phyloP scores from a whole-genome alignment of 1,140 invertebrate genomes.

The Tetramorium parvispinum region DNA sequence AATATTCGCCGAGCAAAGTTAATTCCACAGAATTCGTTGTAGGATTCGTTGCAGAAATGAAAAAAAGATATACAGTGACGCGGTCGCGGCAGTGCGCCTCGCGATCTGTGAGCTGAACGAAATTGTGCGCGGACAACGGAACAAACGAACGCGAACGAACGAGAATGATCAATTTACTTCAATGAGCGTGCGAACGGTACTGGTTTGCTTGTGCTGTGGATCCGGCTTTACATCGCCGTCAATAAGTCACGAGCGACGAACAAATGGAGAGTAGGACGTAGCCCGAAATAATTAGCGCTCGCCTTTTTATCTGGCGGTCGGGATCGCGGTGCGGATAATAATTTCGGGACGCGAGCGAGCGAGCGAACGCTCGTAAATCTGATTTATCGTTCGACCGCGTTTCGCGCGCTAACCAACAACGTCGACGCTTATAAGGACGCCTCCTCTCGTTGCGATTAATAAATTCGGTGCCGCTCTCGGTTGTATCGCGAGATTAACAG shows the following conservation, averaged over 20 bases:
- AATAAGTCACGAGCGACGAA: conserved; percentile 47
- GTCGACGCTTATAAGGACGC: conserved; percentile 42
- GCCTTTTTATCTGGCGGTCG: conserved; percentile 38
- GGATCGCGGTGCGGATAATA: conserved; percentile 44
- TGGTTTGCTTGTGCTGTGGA: not conserved
- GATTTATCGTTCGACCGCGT: conserved; percentile 43
- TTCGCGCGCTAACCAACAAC: conserved; percentile 47
- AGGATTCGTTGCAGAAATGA: not conserved
- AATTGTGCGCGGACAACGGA: not conserved
- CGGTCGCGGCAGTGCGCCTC: not conserved
- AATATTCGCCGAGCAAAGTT: conserved; percentile 30
- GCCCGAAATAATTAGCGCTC: conserved; percentile 50
- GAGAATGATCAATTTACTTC: not conserved
- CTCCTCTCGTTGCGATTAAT: conserved; percentile 41
- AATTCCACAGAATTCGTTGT: conserved; percentile 16
- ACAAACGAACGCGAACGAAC: not conserved
- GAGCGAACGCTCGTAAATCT: conserved; percentile 45
- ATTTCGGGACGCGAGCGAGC: conserved; percentile 27
- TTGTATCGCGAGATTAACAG: conserved; percentile 42
- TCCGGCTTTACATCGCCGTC: not conserved
- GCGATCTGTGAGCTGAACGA: not conserved
- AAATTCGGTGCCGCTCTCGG: conserved; percentile 40
- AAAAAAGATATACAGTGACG: not conserved
- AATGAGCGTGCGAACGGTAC: not conserved
- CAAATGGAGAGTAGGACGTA: conserved; percentile 38